phyloP scores from a whole-genome alignment of 2,797 vertebrate genomes.

The Urophycis tenuis region DNA sequence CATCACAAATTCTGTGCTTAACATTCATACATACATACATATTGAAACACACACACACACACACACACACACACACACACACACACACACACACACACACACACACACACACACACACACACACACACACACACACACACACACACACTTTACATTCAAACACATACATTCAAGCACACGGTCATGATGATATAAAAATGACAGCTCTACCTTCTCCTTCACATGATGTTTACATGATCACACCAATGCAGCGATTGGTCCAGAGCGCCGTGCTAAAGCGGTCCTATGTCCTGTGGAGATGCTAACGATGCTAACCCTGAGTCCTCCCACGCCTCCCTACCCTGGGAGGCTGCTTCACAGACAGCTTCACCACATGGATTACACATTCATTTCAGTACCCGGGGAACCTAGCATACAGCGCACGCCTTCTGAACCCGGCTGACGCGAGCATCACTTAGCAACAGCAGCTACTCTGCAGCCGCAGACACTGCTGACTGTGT shows the following conservation, averaged over 20 bases:
- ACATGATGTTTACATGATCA: not conserved
- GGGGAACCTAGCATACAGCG: not conserved
- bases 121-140: not conserved
- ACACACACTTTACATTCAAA: too few species aligned
- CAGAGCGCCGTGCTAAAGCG: not conserved
- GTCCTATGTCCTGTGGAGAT: not conserved
- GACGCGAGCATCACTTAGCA: not conserved
- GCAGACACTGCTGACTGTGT: not conserved
- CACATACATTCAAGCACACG: too few species aligned
- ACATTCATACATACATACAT: too few species aligned
- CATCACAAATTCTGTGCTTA: not conserved
- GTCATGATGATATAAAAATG: not conserved
- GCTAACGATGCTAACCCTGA: too few species aligned
- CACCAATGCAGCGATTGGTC: not conserved
- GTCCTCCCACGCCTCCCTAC: not conserved
- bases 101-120: not conserved
- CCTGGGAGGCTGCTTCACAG: not conserved
- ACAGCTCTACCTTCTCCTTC: not conserved
- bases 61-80: too few species aligned
- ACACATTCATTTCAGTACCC: too few species aligned
- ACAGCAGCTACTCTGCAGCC: not conserved
- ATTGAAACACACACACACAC: too few species aligned
- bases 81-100: too few species aligned
- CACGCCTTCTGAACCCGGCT: not conserved
- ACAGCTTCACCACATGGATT: too few species aligned